Base-by-base conservation (phyloP, 2,113 vertebrate species). In the Anoplopoma fimbria region DNA sequence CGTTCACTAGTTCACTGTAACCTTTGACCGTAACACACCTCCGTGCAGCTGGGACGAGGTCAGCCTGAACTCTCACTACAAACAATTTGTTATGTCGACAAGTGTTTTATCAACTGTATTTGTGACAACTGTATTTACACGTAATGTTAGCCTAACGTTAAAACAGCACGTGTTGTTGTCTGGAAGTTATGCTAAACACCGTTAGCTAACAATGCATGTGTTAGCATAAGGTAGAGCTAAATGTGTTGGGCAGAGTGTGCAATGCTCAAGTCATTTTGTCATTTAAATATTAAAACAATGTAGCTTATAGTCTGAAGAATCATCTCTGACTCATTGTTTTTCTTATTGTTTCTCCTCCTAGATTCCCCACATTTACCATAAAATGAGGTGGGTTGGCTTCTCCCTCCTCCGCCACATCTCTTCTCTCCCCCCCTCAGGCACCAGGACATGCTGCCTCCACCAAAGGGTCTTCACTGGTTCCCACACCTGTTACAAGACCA, bases 361-460 rank as follows among this genome's bases (percentile, higher is more conserved):
- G 90, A 72, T 40, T 65, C 6, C 79, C 23, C 42, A 60, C 34
- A 31, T 82, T 27, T 62, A 4, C 29, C 34, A 8, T 29, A 90
- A 27, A 51, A 94, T 94, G 94, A 81, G 86, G 62, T 68, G 53
- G 9, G 38, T 72, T 21, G 65, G 79, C 1, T 63, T 67, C 68
- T 65, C 19, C 57, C 27, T 92, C 19, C 31, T 92, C 17, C 71
- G 92, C 42, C 78, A 75, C 71, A 42, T 86, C 45, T 36, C 72
- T 0, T 36, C 81, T 34, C 17, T 89, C 13, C 72, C 40, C 29
- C 21, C 69, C 3, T 4, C 49, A 12, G 47, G 67, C 68, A 63
- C 53, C 38, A 73, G 78, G n/a, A 77, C 67, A 27, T 42, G 72
- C 58, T 63, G 65, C 77, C 82, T 78, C 63, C 76, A 40, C 55